These are phyloP conservation scores for Ctenosaura bakeri DNA, from an alignment of 2,797 vertebrate species.

Conservation along the genomic window DNA sequence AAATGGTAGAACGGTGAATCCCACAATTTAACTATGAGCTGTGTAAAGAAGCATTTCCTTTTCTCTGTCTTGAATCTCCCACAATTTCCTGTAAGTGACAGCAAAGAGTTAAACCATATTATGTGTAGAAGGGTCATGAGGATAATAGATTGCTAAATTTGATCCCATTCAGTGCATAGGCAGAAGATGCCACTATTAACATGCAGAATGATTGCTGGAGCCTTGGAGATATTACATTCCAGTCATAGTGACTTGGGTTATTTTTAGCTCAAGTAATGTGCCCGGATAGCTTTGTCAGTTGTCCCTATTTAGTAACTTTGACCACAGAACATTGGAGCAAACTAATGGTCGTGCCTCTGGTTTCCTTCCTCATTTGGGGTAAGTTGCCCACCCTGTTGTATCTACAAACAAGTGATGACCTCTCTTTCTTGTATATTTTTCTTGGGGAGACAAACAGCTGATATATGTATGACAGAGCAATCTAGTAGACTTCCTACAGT, in stretches of 20 bases:
- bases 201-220: not conserved
- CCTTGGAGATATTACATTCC: constrained; percentile 40
- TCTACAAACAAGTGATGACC: not conserved
- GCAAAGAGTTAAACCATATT: not conserved
- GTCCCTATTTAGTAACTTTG: constrained; percentile 37
- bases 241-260: constrained; percentile 32
- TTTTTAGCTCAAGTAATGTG: constrained; percentile 57
- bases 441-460: not conserved
- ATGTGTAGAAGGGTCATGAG: constrained; percentile 19
- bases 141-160: constrained; percentile 39
- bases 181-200: constrained; percentile 21
- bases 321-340: constrained; percentile 6
- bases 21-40: too few relatives aligned
- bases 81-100: not conserved
- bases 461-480: not conserved
- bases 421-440: not conserved
- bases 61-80: too few relatives aligned
- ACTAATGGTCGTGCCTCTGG: constrained; percentile 31
- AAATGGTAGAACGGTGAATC: too few relatives aligned
- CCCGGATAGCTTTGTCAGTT: constrained; percentile 40
- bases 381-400: constrained; percentile 39
- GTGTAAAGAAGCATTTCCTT: too few relatives aligned
- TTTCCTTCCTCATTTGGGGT: constrained; percentile 48
- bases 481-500: constrained; percentile 4
- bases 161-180: constrained; percentile 27